A percentile compares a stretch with the other conserved stretches of the same genome.
phyloP scores from a whole-genome alignment of 2,797 vertebrate species.

The Sylvia borin region DNA sequence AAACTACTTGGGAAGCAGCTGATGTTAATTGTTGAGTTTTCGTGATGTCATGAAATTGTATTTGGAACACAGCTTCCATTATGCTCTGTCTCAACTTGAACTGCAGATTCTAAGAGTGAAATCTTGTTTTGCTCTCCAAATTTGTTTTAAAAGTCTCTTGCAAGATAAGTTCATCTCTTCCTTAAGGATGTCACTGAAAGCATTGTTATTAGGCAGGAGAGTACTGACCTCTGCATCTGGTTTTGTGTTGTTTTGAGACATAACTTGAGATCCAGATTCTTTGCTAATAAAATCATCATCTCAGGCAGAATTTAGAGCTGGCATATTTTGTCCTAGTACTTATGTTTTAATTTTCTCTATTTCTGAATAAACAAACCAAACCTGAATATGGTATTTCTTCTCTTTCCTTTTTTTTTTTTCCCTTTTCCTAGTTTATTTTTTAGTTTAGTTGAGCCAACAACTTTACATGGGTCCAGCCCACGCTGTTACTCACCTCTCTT shows the following conservation, averaged over 20 bases:
- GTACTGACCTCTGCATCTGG: slow-evolving; percentile 69
- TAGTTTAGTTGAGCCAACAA: slow-evolving; percentile 1
- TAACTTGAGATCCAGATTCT: slow-evolving; percentile 60
- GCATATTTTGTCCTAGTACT: slow-evolving; percentile 53
- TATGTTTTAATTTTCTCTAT: slow-evolving; percentile 61
- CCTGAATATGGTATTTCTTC: slow-evolving; percentile 45
- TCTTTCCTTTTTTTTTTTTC: not conserved
- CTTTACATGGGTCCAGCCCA: slow-evolving; percentile 26
- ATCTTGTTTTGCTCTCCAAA: slow-evolving; percentile 25
- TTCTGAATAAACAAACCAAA: slow-evolving; percentile 64
- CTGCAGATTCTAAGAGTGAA: not conserved
- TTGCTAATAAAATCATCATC: slow-evolving; percentile 70
- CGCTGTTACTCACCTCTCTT: slow-evolving; percentile 54
- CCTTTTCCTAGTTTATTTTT: not conserved
- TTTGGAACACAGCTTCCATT: slow-evolving; percentile 48
- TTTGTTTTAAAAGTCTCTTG: slow-evolving; percentile 17
- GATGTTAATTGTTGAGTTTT: slow-evolving; percentile 46
- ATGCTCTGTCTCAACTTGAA: slow-evolving; percentile 26
- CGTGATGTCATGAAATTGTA: slow-evolving; percentile 48
- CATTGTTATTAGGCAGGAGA: slow-evolving; percentile 54
- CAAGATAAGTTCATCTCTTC: slow-evolving; percentile 40
- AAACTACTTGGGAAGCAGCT: slow-evolving; percentile 52
- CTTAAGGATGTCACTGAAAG: slow-evolving; percentile 56
- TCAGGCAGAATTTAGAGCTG: slow-evolving; percentile 63
- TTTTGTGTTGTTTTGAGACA: slow-evolving; percentile 67